Conservation (phyloP, 2,113 vertebrate genomes). For the Lichenostomus cassidix region DNA sequence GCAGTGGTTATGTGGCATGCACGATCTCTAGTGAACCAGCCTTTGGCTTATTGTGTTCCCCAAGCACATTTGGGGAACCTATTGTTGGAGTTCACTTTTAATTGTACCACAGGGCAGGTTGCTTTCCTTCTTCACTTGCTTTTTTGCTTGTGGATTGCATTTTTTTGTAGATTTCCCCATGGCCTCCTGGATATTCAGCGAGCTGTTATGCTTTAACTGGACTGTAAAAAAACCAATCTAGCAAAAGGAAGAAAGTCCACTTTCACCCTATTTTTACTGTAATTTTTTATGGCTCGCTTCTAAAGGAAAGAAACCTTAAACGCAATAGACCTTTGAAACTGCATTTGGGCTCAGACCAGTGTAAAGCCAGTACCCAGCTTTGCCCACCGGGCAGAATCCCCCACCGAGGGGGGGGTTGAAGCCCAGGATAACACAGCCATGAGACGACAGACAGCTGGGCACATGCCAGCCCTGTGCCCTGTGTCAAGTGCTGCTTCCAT, state of each 20-base stretch:
- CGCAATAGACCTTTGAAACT: background rate
- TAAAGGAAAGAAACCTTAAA: background rate
- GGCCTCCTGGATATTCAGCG: background rate
- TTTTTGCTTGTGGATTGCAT: background rate
- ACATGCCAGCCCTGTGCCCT: background rate
- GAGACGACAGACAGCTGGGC: background rate
- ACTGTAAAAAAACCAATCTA: background rate
- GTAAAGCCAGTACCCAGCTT: background rate
- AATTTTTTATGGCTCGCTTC: background rate
- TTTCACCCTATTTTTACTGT: background rate
- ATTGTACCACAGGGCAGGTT: background rate
- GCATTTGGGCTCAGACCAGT: background rate
- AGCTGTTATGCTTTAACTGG: background rate
- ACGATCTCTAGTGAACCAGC: background rate
- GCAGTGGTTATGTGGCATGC: rapidly evolving
- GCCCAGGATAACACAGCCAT: background rate
- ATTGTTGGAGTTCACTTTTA: background rate
- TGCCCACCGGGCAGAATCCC: background rate
- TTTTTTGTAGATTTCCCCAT: background rate
- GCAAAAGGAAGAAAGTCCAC: background rate
- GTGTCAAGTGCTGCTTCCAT: background rate
- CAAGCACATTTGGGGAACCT: background rate
- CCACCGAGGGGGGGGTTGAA: rapidly evolving
- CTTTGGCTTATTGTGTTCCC: background rate
- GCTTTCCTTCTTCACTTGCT: background rate